Base-by-base conservation (phyloP, 2,113 vertebrate genomes). In the Carlito syrichta region DNA sequence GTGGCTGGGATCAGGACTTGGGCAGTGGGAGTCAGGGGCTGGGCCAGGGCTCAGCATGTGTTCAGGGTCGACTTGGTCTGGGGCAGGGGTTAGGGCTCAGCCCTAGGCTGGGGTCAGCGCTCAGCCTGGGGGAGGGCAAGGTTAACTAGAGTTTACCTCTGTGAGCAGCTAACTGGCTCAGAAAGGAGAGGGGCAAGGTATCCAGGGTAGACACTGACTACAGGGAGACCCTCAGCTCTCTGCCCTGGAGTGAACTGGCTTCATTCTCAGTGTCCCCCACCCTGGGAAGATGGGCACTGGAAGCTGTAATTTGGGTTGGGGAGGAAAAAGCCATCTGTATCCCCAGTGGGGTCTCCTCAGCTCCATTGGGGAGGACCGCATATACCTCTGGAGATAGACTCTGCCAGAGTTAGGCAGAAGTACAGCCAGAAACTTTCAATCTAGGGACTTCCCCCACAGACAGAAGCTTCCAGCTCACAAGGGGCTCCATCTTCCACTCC, bases 351-450 rank as follows among this genome's bases (percentile, higher is more conserved):
- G 4, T 73, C 71, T 93, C 40, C 32, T 35, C 0, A 9, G 40
- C 45, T 14, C 50, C 17, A 3, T 1, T 19, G 40, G 20, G 32
- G 27, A 58, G 27, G 54, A 25, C 0, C 0, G 13, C 6, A 0
- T 6, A 11, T 0, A 1, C 27, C 71, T 94, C 14, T 25, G 8
- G 50, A 66, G 69, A 86, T 9, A 5, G n/a, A 17, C 43, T 35
- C 3, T 56, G 17, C n/a, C 1, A 0, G 17, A 38, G 17, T 3
- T 30, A 16, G 60, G 50, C 25, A 50, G 50, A 38, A 13, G 10
- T 50, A 3, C 25, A 68, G 22, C 56, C 56, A 76, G 92, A 43
- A 40, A 30, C 16, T 27, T 4, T 54, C 40, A 71, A 52, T 13
- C 5, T 30, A n/a, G 30, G 38, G 11, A 2, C 74, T 52, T 58